These are phyloP conservation scores for Penaeus vannamei DNA, from an alignment of 1,140 invertebrate genomes.

Conservation along the genomic window DNA sequence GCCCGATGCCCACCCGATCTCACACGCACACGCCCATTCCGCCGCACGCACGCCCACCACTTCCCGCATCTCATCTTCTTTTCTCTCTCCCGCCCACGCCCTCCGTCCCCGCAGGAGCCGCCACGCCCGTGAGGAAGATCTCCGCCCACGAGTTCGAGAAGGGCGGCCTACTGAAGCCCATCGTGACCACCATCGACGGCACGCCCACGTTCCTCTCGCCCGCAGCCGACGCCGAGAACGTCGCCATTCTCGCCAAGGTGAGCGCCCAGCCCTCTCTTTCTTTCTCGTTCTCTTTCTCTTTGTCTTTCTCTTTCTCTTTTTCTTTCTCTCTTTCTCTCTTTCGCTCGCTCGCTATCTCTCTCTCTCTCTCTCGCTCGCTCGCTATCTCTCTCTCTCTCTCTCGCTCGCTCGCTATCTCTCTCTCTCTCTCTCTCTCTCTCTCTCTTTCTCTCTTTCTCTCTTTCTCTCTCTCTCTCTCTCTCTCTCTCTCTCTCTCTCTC, in stretches of 20 bases:
- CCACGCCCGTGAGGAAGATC: slow-evolving; percentile 94
- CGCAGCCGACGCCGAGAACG: slow-evolving; percentile 66
- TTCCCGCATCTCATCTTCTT: background rate
- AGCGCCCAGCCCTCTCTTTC: slow-evolving; percentile 48
- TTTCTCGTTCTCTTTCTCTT: background rate
- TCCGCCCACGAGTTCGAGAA: slow-evolving; percentile 96
- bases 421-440: background rate
- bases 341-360: background rate
- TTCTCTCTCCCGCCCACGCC: background rate
- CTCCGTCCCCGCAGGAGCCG: slow-evolving; percentile 82
- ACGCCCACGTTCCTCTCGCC: slow-evolving; percentile 87
- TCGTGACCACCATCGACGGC: slow-evolving; percentile 90
- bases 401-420: too few species aligned
- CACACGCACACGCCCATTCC: too few species aligned
- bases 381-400: background rate
- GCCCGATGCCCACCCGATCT: too few species aligned
- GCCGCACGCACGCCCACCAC: too few species aligned
- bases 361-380: background rate
- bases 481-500: background rate
- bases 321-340: background rate
- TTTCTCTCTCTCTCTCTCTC: too few species aligned
- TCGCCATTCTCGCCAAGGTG: slow-evolving; percentile 69
- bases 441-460: too few species aligned
- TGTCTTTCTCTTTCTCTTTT: background rate
- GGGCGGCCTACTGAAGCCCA: slow-evolving; percentile 90